phyloP scores from a whole-genome alignment of 2,797 vertebrate genomes.

The Enteromius afrohamiltoni region DNA sequence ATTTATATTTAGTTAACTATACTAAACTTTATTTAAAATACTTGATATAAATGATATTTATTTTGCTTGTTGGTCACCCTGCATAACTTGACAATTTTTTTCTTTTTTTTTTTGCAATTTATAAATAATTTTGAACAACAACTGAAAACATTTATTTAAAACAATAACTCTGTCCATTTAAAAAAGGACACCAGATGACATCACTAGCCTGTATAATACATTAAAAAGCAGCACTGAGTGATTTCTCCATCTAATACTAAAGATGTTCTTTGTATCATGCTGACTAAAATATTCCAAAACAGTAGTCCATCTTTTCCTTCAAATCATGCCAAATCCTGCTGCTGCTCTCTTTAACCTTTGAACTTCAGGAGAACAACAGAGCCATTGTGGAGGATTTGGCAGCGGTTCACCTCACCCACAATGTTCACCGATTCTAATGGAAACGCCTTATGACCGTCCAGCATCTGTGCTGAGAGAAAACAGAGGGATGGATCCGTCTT shows the following conservation, averaged over 20 bases:
- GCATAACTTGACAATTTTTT: not conserved
- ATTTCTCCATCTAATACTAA: not conserved
- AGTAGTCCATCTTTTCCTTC: slow-evolving; percentile 40
- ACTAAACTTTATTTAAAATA: too few species aligned
- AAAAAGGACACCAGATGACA: not conserved
- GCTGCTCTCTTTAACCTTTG: slow-evolving; percentile 64
- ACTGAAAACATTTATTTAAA: not conserved
- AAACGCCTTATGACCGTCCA: slow-evolving; percentile 1
- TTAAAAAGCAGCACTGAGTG: not conserved
- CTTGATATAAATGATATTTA: too few species aligned
- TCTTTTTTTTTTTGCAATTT: not conserved
- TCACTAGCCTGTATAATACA: not conserved
- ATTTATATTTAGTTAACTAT: not conserved
- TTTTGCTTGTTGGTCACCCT: not conserved
- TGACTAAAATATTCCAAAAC: slow-evolving; percentile 47
- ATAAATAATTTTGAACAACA: not conserved
- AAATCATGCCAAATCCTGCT: slow-evolving; percentile 47
- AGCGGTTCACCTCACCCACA: slow-evolving; percentile 59
- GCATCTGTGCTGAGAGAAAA: not conserved
- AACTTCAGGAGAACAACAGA: slow-evolving; percentile 68
- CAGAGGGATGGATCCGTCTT: slow-evolving; percentile 56
- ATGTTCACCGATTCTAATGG: slow-evolving; percentile 34
- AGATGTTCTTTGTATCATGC: slow-evolving; percentile 13
- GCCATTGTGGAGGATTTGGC: slow-evolving; percentile 65
- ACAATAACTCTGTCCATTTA: not conserved